These are phyloP conservation scores for Autographa pulchrina DNA, from an alignment of 2,888 invertebrate species.

Conservation along the genomic window DNA sequence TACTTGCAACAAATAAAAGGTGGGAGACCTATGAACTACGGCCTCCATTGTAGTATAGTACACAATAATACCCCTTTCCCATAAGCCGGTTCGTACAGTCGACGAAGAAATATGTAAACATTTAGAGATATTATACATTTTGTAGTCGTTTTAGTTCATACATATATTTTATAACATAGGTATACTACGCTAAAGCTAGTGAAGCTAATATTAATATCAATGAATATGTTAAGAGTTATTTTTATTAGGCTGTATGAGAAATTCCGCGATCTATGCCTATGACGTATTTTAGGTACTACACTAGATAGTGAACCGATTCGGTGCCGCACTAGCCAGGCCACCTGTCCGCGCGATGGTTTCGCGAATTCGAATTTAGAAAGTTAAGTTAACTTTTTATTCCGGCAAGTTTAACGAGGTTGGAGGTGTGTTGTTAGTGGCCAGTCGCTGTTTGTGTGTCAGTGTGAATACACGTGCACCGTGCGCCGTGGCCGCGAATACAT, in stretches of 20 bases:
- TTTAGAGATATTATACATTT: not conserved
- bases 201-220: not conserved
- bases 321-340: conserved; percentile 50
- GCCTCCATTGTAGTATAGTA: conserved; percentile 45
- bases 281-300: not conserved
- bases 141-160: not conserved
- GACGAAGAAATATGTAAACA: not conserved
- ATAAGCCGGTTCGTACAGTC: not conserved
- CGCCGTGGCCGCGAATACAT: conserved; percentile 30
- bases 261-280: not conserved
- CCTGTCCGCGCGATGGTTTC: conserved; percentile 70
- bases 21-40: conserved; percentile 34
- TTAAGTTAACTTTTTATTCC: conserved; percentile 85
- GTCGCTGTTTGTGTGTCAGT: conserved; percentile 79
- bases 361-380: conserved; percentile 86
- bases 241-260: not conserved
- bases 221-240: not conserved
- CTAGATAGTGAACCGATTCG: conserved; percentile 24
- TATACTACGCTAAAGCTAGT: no score
- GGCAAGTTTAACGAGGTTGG: conserved; percentile 78
- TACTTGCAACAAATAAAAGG: conserved; percentile 26
- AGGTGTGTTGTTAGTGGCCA: conserved; percentile 67
- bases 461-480: conserved; percentile 70
- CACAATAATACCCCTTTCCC: conserved; percentile 41
- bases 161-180: no score